Evolutionary conservation across 2,113 vertebrate genomes (phyloP), one percentile per base, ranked within the genome.

Genomic region (Abramis brama): DNA sequence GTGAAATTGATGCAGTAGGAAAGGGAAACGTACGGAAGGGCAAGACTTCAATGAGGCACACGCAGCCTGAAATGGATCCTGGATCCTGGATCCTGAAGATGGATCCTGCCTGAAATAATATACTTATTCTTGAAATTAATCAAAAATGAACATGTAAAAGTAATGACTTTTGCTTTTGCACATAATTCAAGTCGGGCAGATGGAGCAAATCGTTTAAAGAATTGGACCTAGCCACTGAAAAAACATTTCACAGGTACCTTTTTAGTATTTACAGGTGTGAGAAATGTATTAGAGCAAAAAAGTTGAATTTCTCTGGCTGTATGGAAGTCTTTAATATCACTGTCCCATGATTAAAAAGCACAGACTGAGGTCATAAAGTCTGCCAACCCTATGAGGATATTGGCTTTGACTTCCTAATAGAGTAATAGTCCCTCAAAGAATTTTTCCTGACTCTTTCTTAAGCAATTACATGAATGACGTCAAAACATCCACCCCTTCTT

Each of bases 1-100:
- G 84, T 91, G 92, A 93, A 93, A 84, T 78, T 45, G 10, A 91
- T 90, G 86, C 83, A 88, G 57, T 89, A 71, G 83, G 91, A 88
- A 84, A 89, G 88, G 82, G 76, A 90, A 89, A 91, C 70, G 79
- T 87, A 89, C 85, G 75, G 83, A 88, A 73, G 45, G 47, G 50
- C 74, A 82, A 77, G 23, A 85, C 73, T 85, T 83, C 81, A 85
- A 73, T 83, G 45, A 52, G 84, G 79, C 21, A 33, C 45, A 85
- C 30, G 23, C 4, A 19, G 73, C 62, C 85, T 33, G 33, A 33
- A 33, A 33, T 33, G 33, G 33, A 33, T 33, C 33, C 33, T 33
- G 30, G 30, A 33, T 33, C 30, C 30, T 33, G 33, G 33, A 33
- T 33, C 33, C 33, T 33, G 33, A 33, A 73, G 43, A 84, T n/a